Evolutionary conservation across 2,888 invertebrate genomes (phyloP), one percentile per base, ranked within the genome.

Genomic region (Miltochrista miniata): DNA sequence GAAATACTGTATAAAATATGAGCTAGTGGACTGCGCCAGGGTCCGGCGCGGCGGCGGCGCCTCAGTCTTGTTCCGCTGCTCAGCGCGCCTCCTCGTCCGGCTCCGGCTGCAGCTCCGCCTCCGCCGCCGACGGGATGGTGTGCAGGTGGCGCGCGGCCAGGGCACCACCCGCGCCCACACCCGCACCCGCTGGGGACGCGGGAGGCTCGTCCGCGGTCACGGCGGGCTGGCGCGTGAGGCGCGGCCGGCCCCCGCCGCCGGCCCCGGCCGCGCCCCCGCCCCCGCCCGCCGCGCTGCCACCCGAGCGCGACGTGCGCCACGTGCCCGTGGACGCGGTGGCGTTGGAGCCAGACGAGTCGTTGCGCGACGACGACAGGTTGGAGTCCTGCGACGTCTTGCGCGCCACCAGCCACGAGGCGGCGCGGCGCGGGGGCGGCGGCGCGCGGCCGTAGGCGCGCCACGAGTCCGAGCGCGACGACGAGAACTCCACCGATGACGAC

Each of bases 371-470:
- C 41, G 97, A 97, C 62, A 98, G 88, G 85, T 97, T 98, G 5
- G 98, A 98, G 80, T 98, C 98, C 82, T 98, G 97, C 10, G 97
- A 97, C 0, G 97, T 96, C 87, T 98, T 98, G 46, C 97, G 92
- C n/a, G 97, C 96, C 24, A 97, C 96, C 55, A 97, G 90, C 97
- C 97, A 97, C 0, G 97, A 96, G 0, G 97, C 96, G 42, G 97
- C 96, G 61, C 97, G 93, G 47, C 97, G 92, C 73, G 96, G 95
- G 0, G 96, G 95, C 0, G 97, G 96, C 48, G 97, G 96, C 43
- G 96, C 94, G 66, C 96, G 96, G 31, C 94, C 94, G 79, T 94
- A 93, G 61, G 93, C 94, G 76, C 96, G 96, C 97, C 97, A 97
- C 46, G 97, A 97, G 79, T 97, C 97, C 9, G 97, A 97, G 56